Evolutionary conservation across 2,797 vertebrate genomes (phyloP), one percentile per base, ranked within the genome.

Genomic region (Phalloptychus januarius): DNA sequence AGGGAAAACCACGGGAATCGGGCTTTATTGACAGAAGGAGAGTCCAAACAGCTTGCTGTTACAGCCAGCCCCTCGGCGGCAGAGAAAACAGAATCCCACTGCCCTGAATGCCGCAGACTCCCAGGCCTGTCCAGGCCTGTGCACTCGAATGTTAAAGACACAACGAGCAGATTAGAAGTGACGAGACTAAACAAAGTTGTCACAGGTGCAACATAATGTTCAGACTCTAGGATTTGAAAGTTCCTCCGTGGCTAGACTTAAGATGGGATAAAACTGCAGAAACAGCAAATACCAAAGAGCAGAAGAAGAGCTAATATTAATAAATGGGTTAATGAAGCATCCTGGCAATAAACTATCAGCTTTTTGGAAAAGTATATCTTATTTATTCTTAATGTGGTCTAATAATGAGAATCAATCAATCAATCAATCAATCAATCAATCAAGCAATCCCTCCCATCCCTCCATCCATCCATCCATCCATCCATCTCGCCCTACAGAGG

Each of bases 51-150:
- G 71, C 75, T 67, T 46, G 38, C 77, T 5, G 76, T 38, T 77
- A 40, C 75, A 71, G 72, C 73, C 46, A 38, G 82, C 76, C 38
- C 63, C 78, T n/a, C 33, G 20, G 31, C 70, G 44, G 33, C 58
- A 50, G 79, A 67, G 81, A 78, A 79, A 86, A 85, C 88, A 86
- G 80, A 77, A 75, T 82, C 88, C 85, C 52, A 33, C 82, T 83
- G 83, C 79, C 89, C 86, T 80, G 88, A 84, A 92, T 90, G 91
- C 91, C 87, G 81, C 73, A 85, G 83, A 91, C 82, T 40, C 80
- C 2, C 74, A 77, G 86, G 90, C 92, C 87, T 93, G 92, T 86
- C 87, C 76, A 5, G 90, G 84, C 93, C 84, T 92, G 94, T 79
- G 87, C 56, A 87, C 88, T 91, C 88, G 70, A 85, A 75, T 70